A percentile compares a stretch with the other conserved stretches of the same genome.
These are phyloP conservation scores for Narcine bancroftii DNA, from an alignment of 2,113 vertebrate genomes.

Conservation along the genomic window DNA sequence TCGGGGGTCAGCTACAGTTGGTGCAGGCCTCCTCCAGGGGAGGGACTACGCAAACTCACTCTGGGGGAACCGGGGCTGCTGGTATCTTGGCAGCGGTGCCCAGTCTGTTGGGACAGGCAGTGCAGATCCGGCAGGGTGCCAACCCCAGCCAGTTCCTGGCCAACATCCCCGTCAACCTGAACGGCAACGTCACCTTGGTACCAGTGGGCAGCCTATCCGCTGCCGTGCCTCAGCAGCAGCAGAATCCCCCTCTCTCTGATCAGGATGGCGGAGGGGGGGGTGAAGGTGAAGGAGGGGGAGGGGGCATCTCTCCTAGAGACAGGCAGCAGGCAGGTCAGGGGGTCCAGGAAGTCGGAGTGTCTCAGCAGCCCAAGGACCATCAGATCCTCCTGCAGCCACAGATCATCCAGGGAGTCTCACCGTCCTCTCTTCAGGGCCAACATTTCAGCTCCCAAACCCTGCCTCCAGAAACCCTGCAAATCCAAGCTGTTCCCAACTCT, in stretches of 20 bases:
- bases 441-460: conserved; percentile 80
- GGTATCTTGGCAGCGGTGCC: conserved; percentile 62
- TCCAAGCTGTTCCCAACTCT: conserved; percentile 78
- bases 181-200: conserved; percentile 88
- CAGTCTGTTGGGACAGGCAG: conserved; percentile 74
- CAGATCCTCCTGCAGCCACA: conserved; percentile 73
- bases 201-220: conserved; percentile 70
- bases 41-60: too few relatives aligned
- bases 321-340: conserved; percentile 44
- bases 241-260: conserved; percentile 48
- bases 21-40: too few relatives aligned
- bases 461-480: conserved; percentile 82
- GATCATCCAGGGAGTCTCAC: conserved; percentile 67
- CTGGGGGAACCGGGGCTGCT: conserved; percentile 76
- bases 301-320: conserved; percentile 48
- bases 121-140: conserved; percentile 83
- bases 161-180: conserved; percentile 84
- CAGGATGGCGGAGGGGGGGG: conserved; percentile 51
- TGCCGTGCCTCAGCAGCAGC: background rate
- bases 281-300: conserved; percentile 52
- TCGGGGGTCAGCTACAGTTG: too few relatives aligned
- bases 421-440: conserved; percentile 70
- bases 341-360: conserved; percentile 65
- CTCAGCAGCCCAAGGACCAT: conserved; percentile 64
- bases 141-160: conserved; percentile 81